phyloP scores from a whole-genome alignment of 2,113 vertebrate genomes.

The Sturnira hondurensis region DNA sequence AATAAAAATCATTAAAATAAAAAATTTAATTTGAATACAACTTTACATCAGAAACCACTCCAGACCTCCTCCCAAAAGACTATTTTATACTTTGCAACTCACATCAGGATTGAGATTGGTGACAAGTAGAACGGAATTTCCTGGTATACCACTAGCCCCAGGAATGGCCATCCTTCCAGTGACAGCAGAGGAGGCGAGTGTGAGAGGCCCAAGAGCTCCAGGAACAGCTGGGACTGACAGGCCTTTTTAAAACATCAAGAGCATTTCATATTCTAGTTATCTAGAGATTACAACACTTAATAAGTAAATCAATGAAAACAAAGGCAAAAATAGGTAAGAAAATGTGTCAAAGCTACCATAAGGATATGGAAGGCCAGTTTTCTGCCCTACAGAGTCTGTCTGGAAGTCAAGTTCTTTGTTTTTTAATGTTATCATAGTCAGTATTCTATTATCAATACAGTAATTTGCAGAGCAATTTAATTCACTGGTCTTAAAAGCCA shows the following conservation, averaged over 20 bases:
- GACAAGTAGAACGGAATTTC: conserved; percentile 86
- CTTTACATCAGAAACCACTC: neutral
- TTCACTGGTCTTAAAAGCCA: neutral
- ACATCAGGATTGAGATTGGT: conserved; percentile 91
- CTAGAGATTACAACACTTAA: neutral
- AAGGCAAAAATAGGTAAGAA: conserved; percentile 1
- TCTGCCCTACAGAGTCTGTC: neutral
- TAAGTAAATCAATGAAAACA: neutral
- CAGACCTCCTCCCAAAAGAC: neutral
- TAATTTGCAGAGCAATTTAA: neutral
- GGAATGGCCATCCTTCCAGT: conserved; percentile 78
- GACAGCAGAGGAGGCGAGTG: conserved; percentile 69
- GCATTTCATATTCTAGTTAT: conserved; percentile 35
- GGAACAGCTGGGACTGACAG: conserved; percentile 78
- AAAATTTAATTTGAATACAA: conserved; percentile 29
- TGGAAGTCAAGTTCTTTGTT: neutral
- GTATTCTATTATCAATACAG: neutral
- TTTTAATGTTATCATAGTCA: neutral
- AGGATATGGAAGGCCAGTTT: neutral
- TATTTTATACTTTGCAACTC: conserved; percentile 70
- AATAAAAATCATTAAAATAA: conserved; percentile 14
- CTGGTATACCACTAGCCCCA: conserved; percentile 61
- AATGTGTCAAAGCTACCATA: neutral
- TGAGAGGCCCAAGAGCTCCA: conserved; percentile 75
- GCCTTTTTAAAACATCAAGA: conserved; percentile 62